Evolutionary conservation across 2,113 vertebrate genomes (phyloP).

Genomic region (Emberiza fucata): DNA sequence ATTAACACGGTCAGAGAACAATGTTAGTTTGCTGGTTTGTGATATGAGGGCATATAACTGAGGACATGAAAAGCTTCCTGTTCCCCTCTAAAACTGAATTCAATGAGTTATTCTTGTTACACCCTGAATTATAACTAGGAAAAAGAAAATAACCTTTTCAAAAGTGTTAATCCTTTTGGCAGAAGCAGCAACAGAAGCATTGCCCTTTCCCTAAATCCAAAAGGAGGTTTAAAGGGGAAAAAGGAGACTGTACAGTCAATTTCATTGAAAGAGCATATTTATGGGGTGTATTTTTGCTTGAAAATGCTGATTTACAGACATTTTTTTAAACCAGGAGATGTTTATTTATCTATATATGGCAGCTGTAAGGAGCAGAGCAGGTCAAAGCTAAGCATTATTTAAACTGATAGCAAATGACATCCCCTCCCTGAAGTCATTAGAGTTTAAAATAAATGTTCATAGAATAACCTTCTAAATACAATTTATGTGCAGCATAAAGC

Average conservation of each 20-base stretch:
- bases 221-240: neutral
- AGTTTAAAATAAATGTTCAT: slow-evolving; percentile 37
- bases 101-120: neutral
- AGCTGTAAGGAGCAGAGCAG: neutral
- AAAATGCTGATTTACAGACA: neutral
- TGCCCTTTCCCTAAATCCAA: neutral
- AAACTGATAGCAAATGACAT: slow-evolving; percentile 16
- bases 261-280: neutral
- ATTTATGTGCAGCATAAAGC: slow-evolving; percentile 10
- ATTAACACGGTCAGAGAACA: neutral
- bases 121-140: neutral
- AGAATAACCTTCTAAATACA: slow-evolving; percentile 42
- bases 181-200: neutral
- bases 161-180: neutral
- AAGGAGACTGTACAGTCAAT: neutral
- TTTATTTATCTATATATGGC: slow-evolving; percentile 1
- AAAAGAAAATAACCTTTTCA: neutral
- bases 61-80: neutral
- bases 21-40: neutral
- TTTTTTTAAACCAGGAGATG: neutral
- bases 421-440: neutral
- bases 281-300: neutral
- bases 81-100: neutral
- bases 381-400: slow-evolving; percentile 14
- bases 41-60: fast-evolving